These are phyloP conservation scores for Criorhina ranunculi DNA, from an alignment of 2,888 invertebrate species.

Conservation along the genomic window DNA sequence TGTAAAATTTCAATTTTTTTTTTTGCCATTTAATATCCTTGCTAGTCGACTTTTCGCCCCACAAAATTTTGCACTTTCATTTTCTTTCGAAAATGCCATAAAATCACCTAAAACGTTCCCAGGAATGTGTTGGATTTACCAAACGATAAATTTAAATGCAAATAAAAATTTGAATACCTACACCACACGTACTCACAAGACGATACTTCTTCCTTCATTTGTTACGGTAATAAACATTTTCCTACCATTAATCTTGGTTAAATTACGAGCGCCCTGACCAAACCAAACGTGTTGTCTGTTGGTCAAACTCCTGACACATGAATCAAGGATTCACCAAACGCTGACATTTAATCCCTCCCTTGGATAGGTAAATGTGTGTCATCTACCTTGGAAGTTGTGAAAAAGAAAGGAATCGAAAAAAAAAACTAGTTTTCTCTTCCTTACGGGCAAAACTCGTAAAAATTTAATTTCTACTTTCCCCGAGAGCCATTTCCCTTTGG, in stretches of 20 bases:
- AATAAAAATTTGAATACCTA: constrained; percentile 71
- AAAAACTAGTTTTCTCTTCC: constrained; percentile 46
- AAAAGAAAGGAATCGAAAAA: background rate
- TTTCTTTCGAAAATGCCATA: constrained; percentile 60
- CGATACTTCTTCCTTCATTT: constrained; percentile 33
- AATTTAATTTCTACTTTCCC: constrained; percentile 54
- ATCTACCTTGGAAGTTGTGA: constrained; percentile 6
- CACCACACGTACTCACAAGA: constrained; percentile 35
- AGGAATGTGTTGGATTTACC: constrained; percentile 50
- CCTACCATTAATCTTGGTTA: constrained; percentile 67
- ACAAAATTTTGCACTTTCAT: constrained; percentile 49
- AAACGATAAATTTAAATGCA: constrained; percentile 66
- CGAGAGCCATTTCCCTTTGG: constrained; percentile 29
- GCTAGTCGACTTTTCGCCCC: constrained; percentile 52
- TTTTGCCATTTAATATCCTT: constrained; percentile 58
- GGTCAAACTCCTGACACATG: constrained; percentile 55
- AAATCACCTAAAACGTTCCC: constrained; percentile 69
- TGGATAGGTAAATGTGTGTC: background rate
- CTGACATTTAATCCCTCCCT: constrained; percentile 67
- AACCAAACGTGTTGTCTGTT: constrained; percentile 56
- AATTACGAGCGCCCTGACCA: constrained; percentile 69
- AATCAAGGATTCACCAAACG: constrained; percentile 55
- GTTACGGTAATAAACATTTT: constrained; percentile 68
- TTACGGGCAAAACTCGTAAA: constrained; percentile 19
- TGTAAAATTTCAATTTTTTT: constrained; percentile 26